phyloP scores from a whole-genome alignment of 53 echinoderm and acorn worm genomes.

The Echinarachnius parma region DNA sequence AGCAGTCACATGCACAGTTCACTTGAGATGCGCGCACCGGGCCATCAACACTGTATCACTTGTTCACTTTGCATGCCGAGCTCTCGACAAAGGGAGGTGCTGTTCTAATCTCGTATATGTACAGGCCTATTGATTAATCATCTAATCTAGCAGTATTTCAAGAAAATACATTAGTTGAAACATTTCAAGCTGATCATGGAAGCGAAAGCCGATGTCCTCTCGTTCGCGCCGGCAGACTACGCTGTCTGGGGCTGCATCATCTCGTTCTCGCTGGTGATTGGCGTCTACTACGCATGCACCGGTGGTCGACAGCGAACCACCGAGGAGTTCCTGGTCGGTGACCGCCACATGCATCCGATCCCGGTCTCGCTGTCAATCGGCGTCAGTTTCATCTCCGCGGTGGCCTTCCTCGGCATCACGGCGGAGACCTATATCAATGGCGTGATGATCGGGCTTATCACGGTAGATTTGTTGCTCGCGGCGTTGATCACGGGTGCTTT shows the following conservation, averaged over 20 bases:
- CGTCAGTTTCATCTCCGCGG: slow-evolving; percentile 70
- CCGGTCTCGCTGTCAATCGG: slow-evolving; percentile 64
- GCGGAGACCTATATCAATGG: slow-evolving; percentile 64
- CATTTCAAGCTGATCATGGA: too few species aligned
- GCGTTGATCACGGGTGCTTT: slow-evolving; percentile 28
- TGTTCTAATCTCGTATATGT: too few species aligned
- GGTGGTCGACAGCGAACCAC: slow-evolving; percentile 44
- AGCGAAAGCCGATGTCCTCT: neutral
- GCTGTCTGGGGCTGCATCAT: slow-evolving; percentile 19
- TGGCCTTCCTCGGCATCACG: slow-evolving; percentile 65
- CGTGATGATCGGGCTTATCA: slow-evolving; percentile 48
- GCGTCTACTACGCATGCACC: slow-evolving; percentile 36
- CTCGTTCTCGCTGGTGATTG: slow-evolving; percentile 15
- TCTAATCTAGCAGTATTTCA: too few species aligned
- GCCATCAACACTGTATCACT: too few species aligned
- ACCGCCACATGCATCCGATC: slow-evolving; percentile 45
- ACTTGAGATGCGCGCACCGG: too few species aligned
- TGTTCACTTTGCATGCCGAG: too few species aligned
- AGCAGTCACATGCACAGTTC: too few species aligned
- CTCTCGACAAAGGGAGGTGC: too few species aligned
- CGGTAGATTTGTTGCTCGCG: slow-evolving; percentile 15
- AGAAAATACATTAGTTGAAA: too few species aligned
- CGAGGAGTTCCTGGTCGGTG: slow-evolving; percentile 49
- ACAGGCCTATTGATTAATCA: too few species aligned
- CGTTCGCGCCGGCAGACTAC: slow-evolving; percentile 24